Conservation (phyloP, 2,113 vertebrate genomes). For the Miniopterus natalensis region DNA sequence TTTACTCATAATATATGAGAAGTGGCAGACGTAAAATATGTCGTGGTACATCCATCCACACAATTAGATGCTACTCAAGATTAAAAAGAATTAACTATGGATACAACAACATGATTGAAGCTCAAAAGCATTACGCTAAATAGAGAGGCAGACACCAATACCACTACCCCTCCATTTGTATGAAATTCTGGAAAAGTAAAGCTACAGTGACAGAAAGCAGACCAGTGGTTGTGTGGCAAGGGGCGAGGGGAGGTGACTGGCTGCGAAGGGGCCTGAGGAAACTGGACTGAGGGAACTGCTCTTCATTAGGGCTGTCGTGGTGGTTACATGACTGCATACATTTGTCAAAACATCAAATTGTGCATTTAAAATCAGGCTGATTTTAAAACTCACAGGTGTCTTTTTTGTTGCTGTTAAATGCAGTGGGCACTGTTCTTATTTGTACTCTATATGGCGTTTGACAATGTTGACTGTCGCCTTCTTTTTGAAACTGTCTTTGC, state of each 20-base stretch:
- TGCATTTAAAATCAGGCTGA: background rate
- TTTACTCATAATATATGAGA: background rate
- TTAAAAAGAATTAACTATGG: background rate
- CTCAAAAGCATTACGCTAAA: background rate
- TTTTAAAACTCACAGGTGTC: background rate
- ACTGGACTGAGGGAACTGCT: background rate
- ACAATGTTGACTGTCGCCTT: background rate
- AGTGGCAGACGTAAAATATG: background rate
- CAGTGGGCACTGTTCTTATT: background rate
- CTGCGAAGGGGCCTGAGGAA: background rate
- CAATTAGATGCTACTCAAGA: background rate
- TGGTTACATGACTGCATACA: background rate
- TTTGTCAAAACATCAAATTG: background rate
- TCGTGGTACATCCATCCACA: background rate
- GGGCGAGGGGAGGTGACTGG: background rate
- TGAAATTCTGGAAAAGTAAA: background rate
- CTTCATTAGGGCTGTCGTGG: background rate
- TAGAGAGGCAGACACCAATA: background rate
- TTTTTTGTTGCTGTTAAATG: background rate
- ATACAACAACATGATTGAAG: background rate
- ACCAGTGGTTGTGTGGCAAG: background rate
- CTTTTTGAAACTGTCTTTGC: background rate
- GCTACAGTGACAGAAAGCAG: background rate
- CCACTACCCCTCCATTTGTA: background rate
- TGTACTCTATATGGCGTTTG: background rate